These are phyloP conservation scores for Eristalis tenax DNA, from an alignment of 2,888 invertebrate species.

Conservation along the genomic window DNA sequence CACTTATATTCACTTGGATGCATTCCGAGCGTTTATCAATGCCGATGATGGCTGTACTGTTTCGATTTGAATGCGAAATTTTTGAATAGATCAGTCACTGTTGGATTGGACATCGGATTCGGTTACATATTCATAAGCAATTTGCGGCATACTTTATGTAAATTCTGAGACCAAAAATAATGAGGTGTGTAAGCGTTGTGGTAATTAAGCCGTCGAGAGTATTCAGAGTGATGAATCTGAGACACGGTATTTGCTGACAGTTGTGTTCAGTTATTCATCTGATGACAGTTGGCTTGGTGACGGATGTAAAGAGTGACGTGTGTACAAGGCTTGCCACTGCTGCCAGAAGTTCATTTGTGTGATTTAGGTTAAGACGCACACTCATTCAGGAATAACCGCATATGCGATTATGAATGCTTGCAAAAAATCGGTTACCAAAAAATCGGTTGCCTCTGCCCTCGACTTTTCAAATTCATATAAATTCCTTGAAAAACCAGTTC, in stretches of 20 bases:
- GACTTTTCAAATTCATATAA: no score
- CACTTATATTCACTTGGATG: background rate
- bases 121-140: background rate
- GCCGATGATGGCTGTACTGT: background rate
- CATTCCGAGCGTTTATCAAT: background rate
- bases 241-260: no score
- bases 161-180: background rate
- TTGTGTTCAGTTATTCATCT: background rate
- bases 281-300: background rate
- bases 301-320: background rate
- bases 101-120: background rate
- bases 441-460: no score
- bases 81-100: background rate
- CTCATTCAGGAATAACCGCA: no score
- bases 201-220: background rate
- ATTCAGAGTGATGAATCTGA: background rate
- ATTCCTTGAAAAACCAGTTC: background rate
- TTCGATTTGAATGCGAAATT: background rate
- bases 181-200: background rate
- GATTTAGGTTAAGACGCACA: no score
- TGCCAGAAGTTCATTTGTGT: background rate
- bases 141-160: background rate
- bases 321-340: background rate
- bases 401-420: no score
- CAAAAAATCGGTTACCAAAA: no score